phyloP scores from a whole-genome alignment of 2,888 invertebrate genomes.

The Ormia ochracea region DNA sequence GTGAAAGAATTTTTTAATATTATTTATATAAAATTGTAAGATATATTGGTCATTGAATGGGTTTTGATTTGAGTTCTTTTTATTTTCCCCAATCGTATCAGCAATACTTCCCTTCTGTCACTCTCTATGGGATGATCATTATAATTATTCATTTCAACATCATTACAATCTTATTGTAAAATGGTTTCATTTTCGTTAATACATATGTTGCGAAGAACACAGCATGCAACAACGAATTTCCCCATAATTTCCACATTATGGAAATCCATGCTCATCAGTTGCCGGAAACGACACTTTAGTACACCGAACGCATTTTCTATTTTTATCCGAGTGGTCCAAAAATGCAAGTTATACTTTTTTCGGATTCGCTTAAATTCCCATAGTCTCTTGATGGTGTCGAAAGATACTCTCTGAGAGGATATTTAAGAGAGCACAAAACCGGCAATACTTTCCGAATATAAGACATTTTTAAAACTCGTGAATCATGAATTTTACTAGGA shows the following conservation, averaged over 20 bases:
- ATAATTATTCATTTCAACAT: not conserved
- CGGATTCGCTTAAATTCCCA: not conserved
- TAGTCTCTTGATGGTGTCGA: not conserved
- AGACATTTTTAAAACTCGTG: slow-evolving; percentile 63
- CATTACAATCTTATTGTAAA: not conserved
- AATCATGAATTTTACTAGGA: slow-evolving; percentile 69
- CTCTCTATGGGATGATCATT: not conserved
- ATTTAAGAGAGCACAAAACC: not conserved
- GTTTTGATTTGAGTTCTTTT: no score
- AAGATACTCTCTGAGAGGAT: not conserved
- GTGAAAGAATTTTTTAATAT: no score
- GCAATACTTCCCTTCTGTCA: not conserved
- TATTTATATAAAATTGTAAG: no score
- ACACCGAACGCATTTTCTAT: no score
- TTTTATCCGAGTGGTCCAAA: no score
- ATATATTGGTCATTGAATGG: no score
- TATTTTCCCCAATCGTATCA: no score
- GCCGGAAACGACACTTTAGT: no score
- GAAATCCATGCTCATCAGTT: no score
- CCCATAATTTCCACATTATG: slow-evolving; percentile 45
- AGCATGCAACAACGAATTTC: slow-evolving; percentile 61
- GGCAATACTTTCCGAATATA: not conserved
- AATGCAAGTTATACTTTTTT: not conserved
- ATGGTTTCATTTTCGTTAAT: slow-evolving; percentile 56
- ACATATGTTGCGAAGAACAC: slow-evolving; percentile 64